Base-by-base conservation (phyloP, 2,888 invertebrate genomes). In the Cactoblastis cactorum region DNA sequence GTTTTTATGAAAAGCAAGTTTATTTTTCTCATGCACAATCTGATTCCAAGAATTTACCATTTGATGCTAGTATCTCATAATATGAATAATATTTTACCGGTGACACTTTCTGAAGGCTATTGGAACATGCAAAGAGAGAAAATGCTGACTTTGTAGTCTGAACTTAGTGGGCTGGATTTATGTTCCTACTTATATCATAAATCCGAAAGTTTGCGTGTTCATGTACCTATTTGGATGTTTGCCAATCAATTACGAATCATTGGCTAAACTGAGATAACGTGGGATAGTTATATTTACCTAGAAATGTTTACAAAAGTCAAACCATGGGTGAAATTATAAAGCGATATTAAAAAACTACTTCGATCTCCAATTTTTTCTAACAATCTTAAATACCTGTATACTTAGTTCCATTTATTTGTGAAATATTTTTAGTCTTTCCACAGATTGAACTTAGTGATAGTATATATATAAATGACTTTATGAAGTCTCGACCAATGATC, bases 61-160 rank as follows among this genome's bases (percentile, higher is more conserved):
- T 28, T 50, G 45, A 56, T 53, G 51, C 54, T 54, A 61, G 55
- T 54, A 57, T 59, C 53, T 55, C 63, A 65, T 66, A 64, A 63
- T 59, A 56, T 57, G 58, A 64, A 61, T 61, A 63, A 68, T 61
- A 55, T 63, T 62, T 65, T 62, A 59, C 55, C 49, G 54, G 52
- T 50, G 52, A 58, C 58, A 53, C 50, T 61, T 62, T 62, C 28
- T 24, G 43, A 43, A 12, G 43, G 28, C 28, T 1, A 43, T 28
- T 43, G n/a, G 22, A 28, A 28, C 14, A 12, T 15, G 14, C 34
- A 35, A 35, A 35, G 14, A 6, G 34, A 14, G 34, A 35, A 35
- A 14, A 35, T 14, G 15, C 14, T 35, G 14, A 35, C 34, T 35
- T 15, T 8, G 28, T 9, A 28, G 4, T 6, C 28, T 3, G 28